Evolutionary conservation across 2,113 vertebrate species (phyloP).

Genomic region (Hemicordylus capensis): DNA sequence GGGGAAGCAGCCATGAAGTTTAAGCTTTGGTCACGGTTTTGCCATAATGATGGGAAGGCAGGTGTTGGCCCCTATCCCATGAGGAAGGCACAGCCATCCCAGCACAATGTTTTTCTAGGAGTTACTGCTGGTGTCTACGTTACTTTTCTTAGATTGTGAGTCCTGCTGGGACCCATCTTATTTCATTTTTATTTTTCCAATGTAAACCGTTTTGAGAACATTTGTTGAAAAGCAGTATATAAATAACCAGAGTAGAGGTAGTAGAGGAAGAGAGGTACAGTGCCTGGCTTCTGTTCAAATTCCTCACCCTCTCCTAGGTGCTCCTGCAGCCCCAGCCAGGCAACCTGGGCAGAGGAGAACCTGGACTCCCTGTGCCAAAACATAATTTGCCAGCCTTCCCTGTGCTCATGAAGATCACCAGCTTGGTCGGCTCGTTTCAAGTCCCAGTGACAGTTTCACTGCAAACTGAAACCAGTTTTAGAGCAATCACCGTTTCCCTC

Average conservation of each 20-base stretch:
- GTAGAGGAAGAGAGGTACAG: fast-evolving
- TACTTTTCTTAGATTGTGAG: too few relatives aligned
- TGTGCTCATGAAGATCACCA: too few relatives aligned
- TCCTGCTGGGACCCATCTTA: too few relatives aligned
- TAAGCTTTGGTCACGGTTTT: neutral
- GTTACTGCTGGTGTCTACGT: too few relatives aligned
- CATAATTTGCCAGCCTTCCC: neutral
- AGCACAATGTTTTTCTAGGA: too few relatives aligned
- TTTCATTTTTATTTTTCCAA: too few relatives aligned
- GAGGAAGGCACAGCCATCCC: too few relatives aligned
- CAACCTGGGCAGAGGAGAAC: too few relatives aligned
- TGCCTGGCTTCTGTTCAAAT: fast-evolving
- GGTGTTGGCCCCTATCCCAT: too few relatives aligned
- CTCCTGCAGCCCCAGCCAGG: neutral
- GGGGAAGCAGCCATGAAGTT: neutral
- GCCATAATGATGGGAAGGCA: neutral
- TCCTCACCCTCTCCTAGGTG: fast-evolving
- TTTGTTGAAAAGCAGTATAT: too few relatives aligned
- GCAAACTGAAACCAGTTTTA: neutral
- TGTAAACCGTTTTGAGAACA: too few relatives aligned
- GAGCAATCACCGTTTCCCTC: neutral
- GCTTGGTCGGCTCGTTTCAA: neutral
- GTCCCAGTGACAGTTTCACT: too few relatives aligned
- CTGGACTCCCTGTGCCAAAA: neutral
- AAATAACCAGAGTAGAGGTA: neutral